Evolutionary conservation across 2,113 vertebrate species (phyloP).

Genomic region (Nansenia antarctica): DNA sequence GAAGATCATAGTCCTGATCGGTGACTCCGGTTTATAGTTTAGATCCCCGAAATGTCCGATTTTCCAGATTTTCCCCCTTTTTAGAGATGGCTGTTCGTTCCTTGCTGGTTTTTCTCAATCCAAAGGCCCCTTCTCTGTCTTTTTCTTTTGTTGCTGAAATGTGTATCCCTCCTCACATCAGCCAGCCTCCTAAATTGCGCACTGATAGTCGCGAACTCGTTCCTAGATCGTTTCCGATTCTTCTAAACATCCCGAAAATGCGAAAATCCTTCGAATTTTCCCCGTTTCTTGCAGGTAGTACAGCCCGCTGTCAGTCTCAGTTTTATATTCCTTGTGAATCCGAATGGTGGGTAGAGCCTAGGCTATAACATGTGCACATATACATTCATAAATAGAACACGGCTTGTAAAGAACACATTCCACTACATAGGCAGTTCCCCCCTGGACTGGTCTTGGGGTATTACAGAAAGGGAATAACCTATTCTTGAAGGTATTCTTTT

Average conservation of each 20-base stretch:
- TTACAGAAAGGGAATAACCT: conserved; percentile 52
- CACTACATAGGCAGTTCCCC: conserved; percentile 61
- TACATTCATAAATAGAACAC: conserved; percentile 63
- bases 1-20: conserved; percentile 40
- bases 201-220: conserved; percentile 38
- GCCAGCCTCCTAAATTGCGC: conserved; percentile 62
- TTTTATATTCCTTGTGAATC: conserved; percentile 47
- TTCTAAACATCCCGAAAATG: conserved; percentile 52
- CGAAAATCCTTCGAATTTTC: conserved; percentile 60
- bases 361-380: conserved; percentile 74
- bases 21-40: conserved; percentile 39
- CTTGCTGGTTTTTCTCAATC: conserved; percentile 42
- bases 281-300: conserved; percentile 65
- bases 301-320: conserved; percentile 63
- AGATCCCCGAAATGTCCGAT: conserved; percentile 40
- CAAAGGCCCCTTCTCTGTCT: conserved; percentile 63
- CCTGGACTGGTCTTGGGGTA: conserved; percentile 54
- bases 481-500: conserved; percentile 66
- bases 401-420: conserved; percentile 56
- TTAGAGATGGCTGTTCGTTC: conserved; percentile 61
- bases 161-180: conserved; percentile 67
- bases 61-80: conserved; percentile 52
- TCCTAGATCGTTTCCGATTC: conserved; percentile 22
- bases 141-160: conserved; percentile 69
- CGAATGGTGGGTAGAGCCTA: conserved; percentile 48